Conservation (phyloP, 2,888 invertebrate species). For the Arrhopalites spinosus region DNA sequence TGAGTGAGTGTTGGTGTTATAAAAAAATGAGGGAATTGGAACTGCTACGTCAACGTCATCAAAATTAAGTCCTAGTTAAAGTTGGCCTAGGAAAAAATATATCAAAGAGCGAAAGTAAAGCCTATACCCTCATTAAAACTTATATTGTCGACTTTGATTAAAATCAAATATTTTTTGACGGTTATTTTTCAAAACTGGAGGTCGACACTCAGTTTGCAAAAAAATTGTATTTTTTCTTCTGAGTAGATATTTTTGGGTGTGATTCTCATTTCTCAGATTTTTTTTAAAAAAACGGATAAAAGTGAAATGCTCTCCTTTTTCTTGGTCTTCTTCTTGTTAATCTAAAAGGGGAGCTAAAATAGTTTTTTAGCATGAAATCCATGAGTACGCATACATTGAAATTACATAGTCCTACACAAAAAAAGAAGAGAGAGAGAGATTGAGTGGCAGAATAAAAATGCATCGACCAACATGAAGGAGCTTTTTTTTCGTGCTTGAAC, state of each 20-base stretch:
- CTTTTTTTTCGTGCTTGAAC: neutral
- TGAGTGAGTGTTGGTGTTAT: neutral
- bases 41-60: neutral
- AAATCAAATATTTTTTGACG: neutral
- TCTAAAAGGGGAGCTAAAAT: neutral
- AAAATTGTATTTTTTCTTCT: too few species aligned
- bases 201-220: too few species aligned
- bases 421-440: too few species aligned
- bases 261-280: neutral
- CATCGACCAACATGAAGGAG: too few species aligned
- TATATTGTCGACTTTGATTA: neutral
- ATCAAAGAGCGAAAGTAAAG: constrained; percentile 20
- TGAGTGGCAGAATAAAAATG: too few species aligned
- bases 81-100: constrained; percentile 16
- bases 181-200: too few species aligned
- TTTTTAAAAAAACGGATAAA: neutral
- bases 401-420: neutral
- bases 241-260: too few species aligned
- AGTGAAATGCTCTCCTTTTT: neutral
- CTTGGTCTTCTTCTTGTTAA: neutral
- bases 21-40: constrained; percentile 15
- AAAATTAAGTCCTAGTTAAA: neutral
- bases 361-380: neutral
- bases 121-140: neutral
- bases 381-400: neutral